Percentiles rank a stretch among this genome's conserved stretches.
These are phyloP conservation scores for Steinernema hermaphroditum DNA, from an alignment of 2,888 invertebrate genomes.

Conservation along the genomic window DNA sequence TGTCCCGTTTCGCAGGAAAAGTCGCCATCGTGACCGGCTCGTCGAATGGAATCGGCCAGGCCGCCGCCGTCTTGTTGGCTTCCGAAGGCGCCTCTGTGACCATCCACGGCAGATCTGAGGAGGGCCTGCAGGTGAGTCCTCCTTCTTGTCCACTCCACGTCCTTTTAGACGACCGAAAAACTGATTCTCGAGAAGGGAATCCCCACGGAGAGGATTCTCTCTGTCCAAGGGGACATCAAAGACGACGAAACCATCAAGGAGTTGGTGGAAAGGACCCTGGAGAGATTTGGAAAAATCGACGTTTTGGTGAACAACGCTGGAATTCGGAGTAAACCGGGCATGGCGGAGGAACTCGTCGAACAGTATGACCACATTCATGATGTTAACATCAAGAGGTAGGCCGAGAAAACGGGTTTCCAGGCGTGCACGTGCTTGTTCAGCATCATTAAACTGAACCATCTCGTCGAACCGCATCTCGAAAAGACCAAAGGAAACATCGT, in stretches of 20 bases:
- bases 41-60: conserved; percentile 32
- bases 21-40: conserved; percentile 27
- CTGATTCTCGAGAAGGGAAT: neutral
- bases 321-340: neutral
- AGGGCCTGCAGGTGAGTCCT: neutral
- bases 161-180: neutral
- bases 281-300: conserved; percentile 36
- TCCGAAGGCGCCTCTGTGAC: conserved; percentile 13
- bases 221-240: conserved; percentile 28
- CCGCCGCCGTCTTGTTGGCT: conserved; percentile 18
- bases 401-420: too few species aligned
- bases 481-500: neutral
- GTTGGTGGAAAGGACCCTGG: conserved; percentile 33
- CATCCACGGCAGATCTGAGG: conserved; percentile 23
- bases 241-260: conserved; percentile 34
- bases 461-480: neutral
- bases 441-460: neutral
- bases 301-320: conserved; percentile 32
- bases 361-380: neutral
- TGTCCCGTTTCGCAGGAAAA: neutral
- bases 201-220: neutral
- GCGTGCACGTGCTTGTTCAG: neutral
- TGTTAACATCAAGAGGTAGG: conserved; percentile 24
- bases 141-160: too few species aligned
- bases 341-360: neutral